phyloP scores from a whole-genome alignment of 2,888 invertebrate genomes.

The Drosophila ezoana region DNA sequence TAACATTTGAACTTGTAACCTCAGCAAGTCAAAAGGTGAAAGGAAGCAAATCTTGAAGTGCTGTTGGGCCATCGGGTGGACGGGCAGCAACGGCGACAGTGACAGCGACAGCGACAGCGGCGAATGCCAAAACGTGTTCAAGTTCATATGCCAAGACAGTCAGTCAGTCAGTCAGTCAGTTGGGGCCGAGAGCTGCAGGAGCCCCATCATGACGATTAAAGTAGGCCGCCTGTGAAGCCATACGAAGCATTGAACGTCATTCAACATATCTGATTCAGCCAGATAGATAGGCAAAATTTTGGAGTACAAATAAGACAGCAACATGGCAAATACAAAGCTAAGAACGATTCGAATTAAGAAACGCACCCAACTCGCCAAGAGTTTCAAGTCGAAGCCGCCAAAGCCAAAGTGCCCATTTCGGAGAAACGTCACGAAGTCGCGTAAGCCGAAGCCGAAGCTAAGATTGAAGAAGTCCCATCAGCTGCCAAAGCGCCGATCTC shows the following conservation, averaged over 20 bases:
- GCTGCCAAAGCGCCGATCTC: conserved; percentile 14
- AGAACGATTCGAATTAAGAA: conserved; percentile 7
- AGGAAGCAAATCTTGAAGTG: conserved; percentile 37
- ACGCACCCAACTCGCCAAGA: not conserved
- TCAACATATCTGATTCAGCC: conserved; percentile 29
- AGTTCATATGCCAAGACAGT: conserved; percentile 45
- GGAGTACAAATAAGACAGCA: conserved; percentile 16
- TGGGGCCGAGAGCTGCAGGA: not conserved
- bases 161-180: conserved; percentile 21
- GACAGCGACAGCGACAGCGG: conserved; percentile 9
- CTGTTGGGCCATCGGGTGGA: not conserved
- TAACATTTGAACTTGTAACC: conserved; percentile 62
- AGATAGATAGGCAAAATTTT: conserved; percentile 33
- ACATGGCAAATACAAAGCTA: conserved; percentile 32
- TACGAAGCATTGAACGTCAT: conserved; percentile 8
- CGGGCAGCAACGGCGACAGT: not conserved
- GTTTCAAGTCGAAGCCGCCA: not conserved
- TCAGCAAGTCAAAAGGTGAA: conserved; percentile 51
- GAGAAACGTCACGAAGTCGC: not conserved
- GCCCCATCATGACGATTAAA: conserved; percentile 8
- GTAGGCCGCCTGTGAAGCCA: conserved; percentile 29
- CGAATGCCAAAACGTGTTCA: conserved; percentile 59
- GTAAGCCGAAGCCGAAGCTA: not conserved
- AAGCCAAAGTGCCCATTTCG: not conserved
- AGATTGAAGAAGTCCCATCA: not conserved